Evolutionary conservation across 2,888 invertebrate genomes (phyloP), one percentile per base, ranked within the genome.

Genomic region (Terebella lapidaria): DNA sequence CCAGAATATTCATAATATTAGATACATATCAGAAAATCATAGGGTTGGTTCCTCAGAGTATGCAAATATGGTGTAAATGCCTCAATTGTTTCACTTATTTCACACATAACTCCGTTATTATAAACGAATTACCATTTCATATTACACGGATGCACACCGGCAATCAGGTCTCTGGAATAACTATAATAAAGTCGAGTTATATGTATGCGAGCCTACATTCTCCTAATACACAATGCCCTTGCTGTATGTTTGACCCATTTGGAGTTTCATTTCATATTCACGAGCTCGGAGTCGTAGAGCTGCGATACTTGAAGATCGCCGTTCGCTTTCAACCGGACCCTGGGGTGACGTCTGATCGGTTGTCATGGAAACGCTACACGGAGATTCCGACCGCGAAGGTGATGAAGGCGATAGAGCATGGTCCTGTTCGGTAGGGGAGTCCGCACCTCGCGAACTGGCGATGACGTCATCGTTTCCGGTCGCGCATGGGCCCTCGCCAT

Each of bases 181-280:
- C n/a, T n/a, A n/a, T n/a, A n/a, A 35, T 35, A 10, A 35, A 35
- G n/a, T 15, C 42, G 42, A 15, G n/a, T 15, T n/a, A 35, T 35
- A 35, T 35, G 10, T 35, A 35, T 15, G n/a, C 10, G 42, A 35
- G 10, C n/a, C 10, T n/a, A 35, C 42, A n/a, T 35, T n/a, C 10
- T n/a, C n/a, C 24, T 49, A 49, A 49, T 49, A 49, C 5, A 49
- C 49, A 24, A 49, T 22, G 49, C 49, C 49, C 10, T 49, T 49
- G 24, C 22, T 49, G n/a, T 49, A 10, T 49, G 5, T 5, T 49
- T 22, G n/a, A 5, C 49, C 62, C 26, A 62, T n/a, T 20, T 63
- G 62, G n/a, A 73, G 61, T 54, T 70, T 62, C 28, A 73, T 61
- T 58, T 74, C 72, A 45, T 74, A 73, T 45, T 73, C 72, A 5